Evolutionary conservation across 2,888 invertebrate species (phyloP).

Genomic region (Phyllotreta cruciferae): DNA sequence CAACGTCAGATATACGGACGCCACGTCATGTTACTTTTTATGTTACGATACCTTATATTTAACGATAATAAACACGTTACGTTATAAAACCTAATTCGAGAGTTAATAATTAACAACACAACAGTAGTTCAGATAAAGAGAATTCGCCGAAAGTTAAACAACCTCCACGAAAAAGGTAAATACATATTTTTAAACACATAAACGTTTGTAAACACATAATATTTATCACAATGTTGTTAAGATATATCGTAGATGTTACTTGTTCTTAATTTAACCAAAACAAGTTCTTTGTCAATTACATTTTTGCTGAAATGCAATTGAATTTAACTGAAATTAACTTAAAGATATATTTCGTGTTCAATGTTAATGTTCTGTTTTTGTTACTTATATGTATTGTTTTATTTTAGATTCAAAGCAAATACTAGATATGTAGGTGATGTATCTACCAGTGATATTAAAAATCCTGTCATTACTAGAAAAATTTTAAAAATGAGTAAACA

Average conservation of each 20-base stretch:
- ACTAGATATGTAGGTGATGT: slow-evolving; percentile 8
- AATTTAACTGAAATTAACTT: background rate
- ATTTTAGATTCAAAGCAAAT: slow-evolving; percentile 9
- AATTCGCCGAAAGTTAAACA: slow-evolving; percentile 7
- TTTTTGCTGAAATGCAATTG: background rate
- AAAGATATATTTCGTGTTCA: slow-evolving; percentile 4
- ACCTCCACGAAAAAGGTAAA: slow-evolving; percentile 6
- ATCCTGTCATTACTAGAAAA: slow-evolving; percentile 2
- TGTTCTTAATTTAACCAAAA: too few relatives aligned
- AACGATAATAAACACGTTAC: too few relatives aligned
- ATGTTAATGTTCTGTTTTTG: slow-evolving; percentile 3
- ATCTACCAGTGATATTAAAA: background rate
- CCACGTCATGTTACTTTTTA: too few relatives aligned
- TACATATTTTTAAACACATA: background rate
- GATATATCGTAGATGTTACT: too few relatives aligned
- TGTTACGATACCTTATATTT: too few relatives aligned
- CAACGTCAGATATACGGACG: too few relatives aligned
- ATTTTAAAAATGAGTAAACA: background rate
- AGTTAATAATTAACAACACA: too few relatives aligned
- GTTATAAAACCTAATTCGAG: too few relatives aligned
- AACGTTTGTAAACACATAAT: too few relatives aligned
- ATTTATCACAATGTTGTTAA: too few relatives aligned
- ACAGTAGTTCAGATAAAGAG: slow-evolving; percentile 8
- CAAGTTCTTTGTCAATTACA: background rate
- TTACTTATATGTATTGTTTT: background rate